Evolutionary conservation across 2,888 invertebrate species (phyloP), one percentile per base, ranked within the genome.

Genomic region (Hypercompe scribonia): DNA sequence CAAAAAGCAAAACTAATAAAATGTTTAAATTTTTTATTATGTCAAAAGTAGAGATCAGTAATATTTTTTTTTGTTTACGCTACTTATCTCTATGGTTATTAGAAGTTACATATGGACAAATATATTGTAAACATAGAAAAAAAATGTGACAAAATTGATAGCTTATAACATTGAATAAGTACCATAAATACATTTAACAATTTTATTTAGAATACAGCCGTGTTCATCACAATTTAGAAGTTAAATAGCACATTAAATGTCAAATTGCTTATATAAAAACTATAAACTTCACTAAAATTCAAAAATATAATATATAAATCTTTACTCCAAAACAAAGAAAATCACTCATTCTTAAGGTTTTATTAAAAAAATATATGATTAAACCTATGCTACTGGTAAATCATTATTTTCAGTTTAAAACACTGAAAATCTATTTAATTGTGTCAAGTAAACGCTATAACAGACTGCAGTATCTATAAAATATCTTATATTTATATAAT

Each of bases 371-470:
- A 68, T 11, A 67, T 68, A 39, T 66, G 63, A 70, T 15, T 46
- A 68, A 64, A 10, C n/a, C 74, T 80, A 80, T 70, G 77, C 80
- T 80, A 80, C 73, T 77, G 61, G 70, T 79, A 54, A 78, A 46
- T 64, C 31, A 31, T 11, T 50, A 68, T 67, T 72, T 82, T 82
- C 82, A 80, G 80, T 80, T 34, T 80, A 80, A 82, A 80, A 80
- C 82, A 82, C 80, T 80, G 61, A 68, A 68, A 58, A 58, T 39
- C 39, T 70, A 82, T 77, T 80, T 77, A 46, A 31, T 54, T 54
- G 70, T 21, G 63, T 61, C 70, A 68, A 71, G 61, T 34, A 36
- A 34, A 61, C 58, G 31, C 42, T 42, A 42, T 46, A 33, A 42
- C 31, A 24, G 31, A 18, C 66, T 24, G 31, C 42, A 66, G 46